Conservation (phyloP, 2,797 vertebrate species). For the Chlorospingus semifuscus region DNA sequence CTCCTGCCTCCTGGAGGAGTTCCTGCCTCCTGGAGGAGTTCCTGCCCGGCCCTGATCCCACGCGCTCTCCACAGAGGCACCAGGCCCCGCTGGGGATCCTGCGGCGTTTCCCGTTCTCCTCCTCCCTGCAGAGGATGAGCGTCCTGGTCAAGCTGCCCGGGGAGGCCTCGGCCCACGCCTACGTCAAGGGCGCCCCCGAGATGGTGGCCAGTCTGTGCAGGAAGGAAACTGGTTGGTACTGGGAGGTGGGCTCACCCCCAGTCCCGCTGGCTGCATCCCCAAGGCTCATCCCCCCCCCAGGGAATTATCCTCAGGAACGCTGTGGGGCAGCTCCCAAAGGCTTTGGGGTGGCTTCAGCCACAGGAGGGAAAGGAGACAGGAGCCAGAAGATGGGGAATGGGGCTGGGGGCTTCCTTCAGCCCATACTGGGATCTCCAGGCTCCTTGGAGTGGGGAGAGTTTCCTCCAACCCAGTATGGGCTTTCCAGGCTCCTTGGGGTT, state of each 20-base stretch:
- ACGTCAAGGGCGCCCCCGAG: not conserved
- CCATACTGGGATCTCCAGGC: accelerated
- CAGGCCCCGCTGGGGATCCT: not conserved
- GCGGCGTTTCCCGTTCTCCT: not conserved
- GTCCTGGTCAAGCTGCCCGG: not conserved
- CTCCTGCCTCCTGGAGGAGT: not conserved
- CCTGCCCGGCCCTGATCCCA: not conserved
- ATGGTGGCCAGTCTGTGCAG: not conserved
- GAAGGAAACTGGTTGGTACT: not conserved
- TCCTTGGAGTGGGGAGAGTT: no score
- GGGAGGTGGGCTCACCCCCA: not conserved
- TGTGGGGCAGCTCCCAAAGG: accelerated
- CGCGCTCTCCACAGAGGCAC: not conserved
- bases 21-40: not conserved
- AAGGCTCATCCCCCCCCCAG: not conserved
- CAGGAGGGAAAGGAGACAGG: accelerated
- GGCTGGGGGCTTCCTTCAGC: not conserved
- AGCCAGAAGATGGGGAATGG: not conserved
- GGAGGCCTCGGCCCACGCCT: not conserved
- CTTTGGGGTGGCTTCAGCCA: not conserved
- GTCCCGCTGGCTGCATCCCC: not conserved
- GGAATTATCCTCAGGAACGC: accelerated
- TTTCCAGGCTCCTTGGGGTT: accelerated
- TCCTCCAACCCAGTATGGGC: accelerated
- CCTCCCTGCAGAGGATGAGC: not conserved